Evolutionary conservation across 2,888 invertebrate species (phyloP), one percentile per base, ranked within the genome.

Genomic region (Zelleria hepariella): DNA sequence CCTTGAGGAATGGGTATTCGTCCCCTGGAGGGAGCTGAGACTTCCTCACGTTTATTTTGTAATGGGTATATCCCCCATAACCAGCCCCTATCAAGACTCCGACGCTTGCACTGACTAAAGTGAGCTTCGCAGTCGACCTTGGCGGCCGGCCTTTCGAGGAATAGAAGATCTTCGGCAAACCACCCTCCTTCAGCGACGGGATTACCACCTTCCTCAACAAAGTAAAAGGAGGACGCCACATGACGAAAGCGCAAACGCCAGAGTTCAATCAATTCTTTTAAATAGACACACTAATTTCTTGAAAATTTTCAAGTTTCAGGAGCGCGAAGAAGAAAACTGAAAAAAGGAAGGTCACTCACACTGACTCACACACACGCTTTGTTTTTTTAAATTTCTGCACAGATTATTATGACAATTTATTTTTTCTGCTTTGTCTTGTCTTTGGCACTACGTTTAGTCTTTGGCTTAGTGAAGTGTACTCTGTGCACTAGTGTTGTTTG

Each of bases 51-150:
- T 89, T 89, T 58, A 89, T 77, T 73, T 82, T 82, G 60, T 85
- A 89, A 67, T 89, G 89, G 0, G 89, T 87, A 66, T 87, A 89
- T 61, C 86, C 88, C 62, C 89, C 86, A 68, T 91, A 91, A 0
- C 88, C 88, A 0, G 90, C 90, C 2, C 92, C 92, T 3, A 90
- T 70, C 2, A 90, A 75, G 5, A 90, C 84, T 53, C 93, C 93
- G 58, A 92, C 78, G 68, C 87, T 86, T 1, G 91, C 90, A 62
- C 93, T 91, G 1, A 92, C 76, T 27, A 93, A 64, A 24, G 91
- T 90, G 64, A 91, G 68, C 68, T 90, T 92, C 0, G 78, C 72
- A 8, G 83, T 78, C 5, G 86, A 86, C 64, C 71, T 79, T 58
- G 84, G 77, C 15, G 75, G 63, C 67, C 80, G 81, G 72, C 74